Evolutionary conservation across 2,113 vertebrate species (phyloP).

Genomic region (Mohoua ochrocephala): DNA sequence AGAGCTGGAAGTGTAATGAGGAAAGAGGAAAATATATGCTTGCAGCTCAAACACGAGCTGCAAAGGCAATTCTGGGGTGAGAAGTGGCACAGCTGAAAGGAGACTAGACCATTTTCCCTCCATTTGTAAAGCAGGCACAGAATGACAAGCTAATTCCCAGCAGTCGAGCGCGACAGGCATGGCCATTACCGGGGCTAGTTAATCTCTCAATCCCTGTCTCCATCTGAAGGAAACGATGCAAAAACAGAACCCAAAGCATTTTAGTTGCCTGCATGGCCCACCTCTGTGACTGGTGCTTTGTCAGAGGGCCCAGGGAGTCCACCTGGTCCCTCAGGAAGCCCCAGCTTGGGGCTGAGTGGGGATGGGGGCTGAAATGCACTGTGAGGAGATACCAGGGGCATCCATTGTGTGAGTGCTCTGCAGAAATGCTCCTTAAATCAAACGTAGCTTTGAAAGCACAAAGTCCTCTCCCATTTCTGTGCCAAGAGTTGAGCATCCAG

Average conservation of each 20-base stretch:
- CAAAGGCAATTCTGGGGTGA: conserved; percentile 19
- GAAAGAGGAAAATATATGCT: conserved; percentile 20
- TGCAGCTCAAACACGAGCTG: not conserved
- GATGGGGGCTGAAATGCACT: not conserved
- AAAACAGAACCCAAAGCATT: not conserved
- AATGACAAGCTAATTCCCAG: conserved; percentile 48
- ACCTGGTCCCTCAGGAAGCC: rapidly evolving
- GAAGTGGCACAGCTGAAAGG: not conserved
- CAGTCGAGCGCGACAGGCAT: not conserved
- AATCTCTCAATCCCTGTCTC: conserved; percentile 25
- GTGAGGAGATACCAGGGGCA: not conserved
- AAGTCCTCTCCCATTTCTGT: not conserved
- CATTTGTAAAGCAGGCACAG: conserved; percentile 23
- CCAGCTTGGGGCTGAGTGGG: rapidly evolving
- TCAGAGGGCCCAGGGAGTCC: not conserved
- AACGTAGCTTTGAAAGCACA: not conserved
- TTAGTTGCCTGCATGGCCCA: not conserved
- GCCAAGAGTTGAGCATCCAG: not conserved
- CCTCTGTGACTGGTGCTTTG: not conserved
- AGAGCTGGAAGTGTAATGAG: not conserved
- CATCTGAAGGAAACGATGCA: not conserved
- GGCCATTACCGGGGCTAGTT: not conserved
- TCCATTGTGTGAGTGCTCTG: rapidly evolving
- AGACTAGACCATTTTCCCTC: not conserved
- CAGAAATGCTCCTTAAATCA: not conserved